Evolutionary conservation across 35 echinoderm and acorn worm species (phyloP), one percentile per base, ranked within the genome.

Genomic region (Acanthaster planci): DNA sequence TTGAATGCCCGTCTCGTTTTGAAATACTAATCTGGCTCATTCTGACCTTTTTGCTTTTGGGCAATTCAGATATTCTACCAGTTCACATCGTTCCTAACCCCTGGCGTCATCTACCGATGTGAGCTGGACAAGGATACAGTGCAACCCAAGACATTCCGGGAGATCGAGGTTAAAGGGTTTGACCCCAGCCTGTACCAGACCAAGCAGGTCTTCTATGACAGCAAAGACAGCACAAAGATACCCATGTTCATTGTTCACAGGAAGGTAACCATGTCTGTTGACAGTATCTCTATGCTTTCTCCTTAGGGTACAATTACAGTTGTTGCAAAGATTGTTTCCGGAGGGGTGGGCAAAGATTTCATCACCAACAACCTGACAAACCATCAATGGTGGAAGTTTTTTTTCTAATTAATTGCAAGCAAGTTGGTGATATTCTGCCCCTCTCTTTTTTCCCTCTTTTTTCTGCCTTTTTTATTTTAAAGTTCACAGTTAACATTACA

Each of bases 51-150:
- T 6, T 7, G 30, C 29, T 30, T 1, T 72, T n/a, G n/a, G n/a
- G n/a, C n/a, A 59, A 18, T 27, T 18, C 85, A 97, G 95, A 97
- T 93, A 9, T 97, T 97, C 88, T 97, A 97, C 88, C 95, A 93
- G 82, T 97, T 97, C 50, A 93, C 91, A 14, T 97, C 95, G 0
- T 97, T 97, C 85, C 85, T 93, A 30, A 93, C 95, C 4, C 91
- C 95, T 8, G 91, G 95, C 15, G 72, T 93, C 80, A 97, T 97
- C 38, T 93, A 90, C 59, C 86, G 86, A n/a, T 93, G 95, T 87
- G 91, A 97, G 76, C 60, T 97, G 38, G 90, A 87, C 21, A 76
- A 86, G 34, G 85, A 78, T 15, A 17, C 35, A n/a, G 84, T 93
- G 7, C 57, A 85, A 38, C 95, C 95, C n/a, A 50, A 57, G 0